Percentiles rank a stretch among this genome's conserved stretches.
These are phyloP conservation scores for Mythimna vitellina DNA, from an alignment of 2,888 invertebrate species.

Conservation along the genomic window DNA sequence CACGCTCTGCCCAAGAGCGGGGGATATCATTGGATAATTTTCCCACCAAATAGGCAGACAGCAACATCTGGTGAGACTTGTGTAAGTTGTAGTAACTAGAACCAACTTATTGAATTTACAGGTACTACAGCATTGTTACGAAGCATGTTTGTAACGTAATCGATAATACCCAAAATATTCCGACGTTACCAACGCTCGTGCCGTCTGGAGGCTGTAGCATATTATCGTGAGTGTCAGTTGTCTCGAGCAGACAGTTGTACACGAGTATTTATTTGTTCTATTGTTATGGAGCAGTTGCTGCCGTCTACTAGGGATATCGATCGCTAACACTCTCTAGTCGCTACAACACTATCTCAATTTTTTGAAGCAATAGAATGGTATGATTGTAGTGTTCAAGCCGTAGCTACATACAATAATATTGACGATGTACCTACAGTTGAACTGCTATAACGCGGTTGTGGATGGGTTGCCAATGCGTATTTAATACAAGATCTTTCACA, in stretches of 20 bases:
- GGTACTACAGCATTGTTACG: too few species aligned
- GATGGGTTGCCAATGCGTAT: background rate
- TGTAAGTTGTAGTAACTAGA: too few species aligned
- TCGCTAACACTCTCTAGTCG: background rate
- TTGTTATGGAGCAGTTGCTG: background rate
- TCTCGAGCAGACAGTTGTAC: background rate
- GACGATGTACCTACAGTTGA: too few species aligned
- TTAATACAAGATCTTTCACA: background rate
- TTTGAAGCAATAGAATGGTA: too few species aligned
- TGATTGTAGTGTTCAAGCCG: too few species aligned
- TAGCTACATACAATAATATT: too few species aligned
- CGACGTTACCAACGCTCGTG: background rate
- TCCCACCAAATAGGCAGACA: too few species aligned
- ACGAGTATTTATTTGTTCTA: background rate
- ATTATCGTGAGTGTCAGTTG: conserved; percentile 5
- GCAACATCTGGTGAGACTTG: too few species aligned
- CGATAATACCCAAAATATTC: background rate
- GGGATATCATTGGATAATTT: too few species aligned
- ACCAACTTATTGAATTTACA: too few species aligned
- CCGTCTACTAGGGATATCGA: background rate
- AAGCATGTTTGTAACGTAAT: background rate
- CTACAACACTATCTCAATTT: background rate
- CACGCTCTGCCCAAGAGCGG: too few species aligned
- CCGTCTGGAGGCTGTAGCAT: background rate
- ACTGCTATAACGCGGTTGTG: too few species aligned